Percentiles rank a stretch among this genome's conserved stretches.
Evolutionary conservation across 1,140 invertebrate species (phyloP).

Genomic region (Lordiphosa clarofinis): DNA sequence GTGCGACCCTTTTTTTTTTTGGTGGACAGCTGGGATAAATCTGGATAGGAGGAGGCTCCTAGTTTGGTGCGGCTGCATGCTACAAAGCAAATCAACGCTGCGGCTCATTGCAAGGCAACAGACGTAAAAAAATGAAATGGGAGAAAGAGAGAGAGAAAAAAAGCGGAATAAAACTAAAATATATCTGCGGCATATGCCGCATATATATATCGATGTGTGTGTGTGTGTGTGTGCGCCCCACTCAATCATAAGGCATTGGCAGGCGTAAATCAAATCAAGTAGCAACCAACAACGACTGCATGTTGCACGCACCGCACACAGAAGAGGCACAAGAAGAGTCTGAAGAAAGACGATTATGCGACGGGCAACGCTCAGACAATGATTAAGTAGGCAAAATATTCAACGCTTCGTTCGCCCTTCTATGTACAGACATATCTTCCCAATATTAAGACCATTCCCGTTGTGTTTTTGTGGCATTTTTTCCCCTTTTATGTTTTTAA

Average conservation of each 20-base stretch:
- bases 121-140: conserved; percentile 68
- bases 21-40: conserved; percentile 47
- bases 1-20: conserved; percentile 43
- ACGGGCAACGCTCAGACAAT: conserved; percentile 55
- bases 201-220: conserved; percentile 15
- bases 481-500: conserved; percentile 73
- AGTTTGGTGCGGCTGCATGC: conserved; percentile 48
- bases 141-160: conserved; percentile 16
- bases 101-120: conserved; percentile 79
- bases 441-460: conserved; percentile 20
- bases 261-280: conserved; percentile 78
- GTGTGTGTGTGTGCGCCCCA: conserved; percentile 47
- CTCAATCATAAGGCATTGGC: conserved; percentile 77
- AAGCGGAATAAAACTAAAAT: conserved; percentile 42
- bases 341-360: conserved; percentile 13
- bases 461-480: conserved; percentile 38
- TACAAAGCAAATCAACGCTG: conserved; percentile 63
- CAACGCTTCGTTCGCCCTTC: conserved; percentile 9
- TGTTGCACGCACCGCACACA: conserved; percentile 57
- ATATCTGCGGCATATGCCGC: conserved; percentile 63
- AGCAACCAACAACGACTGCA: conserved; percentile 51
- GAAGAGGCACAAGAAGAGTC: neutral
- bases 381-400: conserved; percentile 75
- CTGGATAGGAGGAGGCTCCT: conserved; percentile 18
- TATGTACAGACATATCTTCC: conserved; percentile 5